phyloP scores from a whole-genome alignment of 2,888 invertebrate species.

The Iphiclides podalirius region DNA sequence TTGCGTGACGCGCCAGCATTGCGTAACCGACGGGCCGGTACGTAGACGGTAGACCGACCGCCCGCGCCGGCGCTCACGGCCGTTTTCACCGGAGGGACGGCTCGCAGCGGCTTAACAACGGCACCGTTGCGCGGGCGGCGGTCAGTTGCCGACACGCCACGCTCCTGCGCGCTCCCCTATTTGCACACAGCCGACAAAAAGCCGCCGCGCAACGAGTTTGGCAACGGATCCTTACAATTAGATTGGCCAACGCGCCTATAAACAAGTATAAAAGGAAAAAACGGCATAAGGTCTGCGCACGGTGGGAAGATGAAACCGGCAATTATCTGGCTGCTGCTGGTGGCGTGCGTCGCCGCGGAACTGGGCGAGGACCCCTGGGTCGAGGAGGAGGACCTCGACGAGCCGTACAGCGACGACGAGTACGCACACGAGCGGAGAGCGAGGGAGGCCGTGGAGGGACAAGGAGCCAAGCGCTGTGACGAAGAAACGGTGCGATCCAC shows the following conservation, averaged over 20 bases:
- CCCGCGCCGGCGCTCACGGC: constrained; percentile 47
- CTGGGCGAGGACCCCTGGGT: constrained; percentile 53
- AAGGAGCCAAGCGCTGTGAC: constrained; percentile 30
- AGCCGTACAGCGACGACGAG: constrained; percentile 48
- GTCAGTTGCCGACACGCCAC: constrained; percentile 50
- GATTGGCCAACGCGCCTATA: constrained; percentile 40
- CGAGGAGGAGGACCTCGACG: constrained; percentile 57
- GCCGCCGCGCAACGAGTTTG: constrained; percentile 38
- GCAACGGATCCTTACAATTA: constrained; percentile 45
- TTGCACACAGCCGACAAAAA: constrained; percentile 51
- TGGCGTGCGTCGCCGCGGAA: constrained; percentile 45
- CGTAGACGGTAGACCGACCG: no score
- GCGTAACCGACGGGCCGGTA: background rate
- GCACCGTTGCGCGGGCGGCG: constrained; percentile 52
- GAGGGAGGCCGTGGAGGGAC: constrained; percentile 45
- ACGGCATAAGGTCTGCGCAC: constrained; percentile 36
- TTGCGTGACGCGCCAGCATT: background rate
- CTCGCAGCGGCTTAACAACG: constrained; percentile 53
- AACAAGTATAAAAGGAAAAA: constrained; percentile 64
- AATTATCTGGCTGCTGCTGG: constrained; percentile 49
- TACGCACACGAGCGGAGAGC: constrained; percentile 37
- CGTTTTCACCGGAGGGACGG: constrained; percentile 56
- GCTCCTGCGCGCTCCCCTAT: constrained; percentile 47
- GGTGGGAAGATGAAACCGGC: constrained; percentile 56
- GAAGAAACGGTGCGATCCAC: constrained; percentile 31